Base-by-base conservation (phyloP, 2,797 vertebrate genomes). In the Notamacropus eugenii region DNA sequence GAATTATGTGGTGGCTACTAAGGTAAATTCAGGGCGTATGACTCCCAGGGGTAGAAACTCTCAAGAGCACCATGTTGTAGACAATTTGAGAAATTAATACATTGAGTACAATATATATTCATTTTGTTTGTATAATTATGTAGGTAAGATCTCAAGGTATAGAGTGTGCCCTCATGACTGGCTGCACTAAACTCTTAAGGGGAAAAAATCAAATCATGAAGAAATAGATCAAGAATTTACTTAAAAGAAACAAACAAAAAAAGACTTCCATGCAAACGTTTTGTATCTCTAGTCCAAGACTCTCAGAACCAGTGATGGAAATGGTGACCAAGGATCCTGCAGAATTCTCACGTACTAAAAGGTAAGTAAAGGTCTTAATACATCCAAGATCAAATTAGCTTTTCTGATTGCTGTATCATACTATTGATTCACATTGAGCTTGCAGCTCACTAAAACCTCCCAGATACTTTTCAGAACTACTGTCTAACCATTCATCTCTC, bases 41-140 rank as follows among this genome's bases (percentile, higher is more conserved):
- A 55, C 5, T 55, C 28, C 46, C 0, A 0, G 40, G 13, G 10
- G 5, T 90, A 62, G 62, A 54, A 74, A 1, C 1, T 59, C 1
- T 2, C 22, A 92, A 27, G 28, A 12, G 9, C 0, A 27, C 40
- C 40, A 82, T 46, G 40, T 82, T 82, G 8, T 46, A 67, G 13
- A 67, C 14, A 74, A 74, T 74, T 74, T 74, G 14, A 74, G 34
- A 74, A 74, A 19, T 74, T 16, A 22, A 40, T 9, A 74, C n/a
- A 74, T 40, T 40, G n/a, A 74, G 19, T 10, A 74, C 5, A 34
- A 67, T 67, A 67, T 40, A 40, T 6, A 40, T 74, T 74, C 14
- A 74, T 74, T 74, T 82, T 82, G 74, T 46, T 46, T 82, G 46
- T 40, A 82, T 82, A 82, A 27, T 82, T 82, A 82, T 10, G 22